A percentile compares a stretch with the other conserved stretches of the same genome.
phyloP scores from a whole-genome alignment of 2,888 invertebrate species.

The Dorcus hopei region DNA sequence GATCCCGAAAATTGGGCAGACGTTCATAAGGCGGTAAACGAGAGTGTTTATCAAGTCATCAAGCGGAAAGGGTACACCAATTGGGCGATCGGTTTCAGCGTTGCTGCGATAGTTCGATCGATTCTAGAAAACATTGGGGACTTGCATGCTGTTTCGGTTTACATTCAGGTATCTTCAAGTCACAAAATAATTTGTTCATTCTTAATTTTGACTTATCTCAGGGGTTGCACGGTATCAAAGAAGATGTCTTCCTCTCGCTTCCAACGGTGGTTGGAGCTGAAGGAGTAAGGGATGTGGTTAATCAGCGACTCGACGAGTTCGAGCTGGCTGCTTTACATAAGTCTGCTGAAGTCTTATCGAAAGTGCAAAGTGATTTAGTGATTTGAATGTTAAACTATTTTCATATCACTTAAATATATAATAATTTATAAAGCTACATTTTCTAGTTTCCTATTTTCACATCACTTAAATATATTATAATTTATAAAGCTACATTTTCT shows the following conservation, averaged over 20 bases:
- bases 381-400: too few relatives aligned
- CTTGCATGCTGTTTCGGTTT: slow-evolving; percentile 76
- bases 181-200: neutral
- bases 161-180: slow-evolving; percentile 59
- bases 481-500: too few relatives aligned
- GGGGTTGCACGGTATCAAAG: slow-evolving; percentile 76
- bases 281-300: slow-evolving; percentile 70
- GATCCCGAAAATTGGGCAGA: slow-evolving; percentile 79
- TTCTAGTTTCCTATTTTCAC: too few relatives aligned
- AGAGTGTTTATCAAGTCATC: slow-evolving; percentile 86
- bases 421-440: too few relatives aligned
- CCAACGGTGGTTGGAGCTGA: slow-evolving; percentile 74
- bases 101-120: slow-evolving; percentile 60
- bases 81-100: slow-evolving; percentile 85
- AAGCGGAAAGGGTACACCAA: slow-evolving; percentile 86
- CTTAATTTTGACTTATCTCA: slow-evolving; percentile 42
- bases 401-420: too few relatives aligned
- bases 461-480: too few relatives aligned
- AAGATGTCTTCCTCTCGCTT: slow-evolving; percentile 82
- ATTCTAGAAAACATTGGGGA: slow-evolving; percentile 62
- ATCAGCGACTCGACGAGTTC: slow-evolving; percentile 64
- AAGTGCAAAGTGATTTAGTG: slow-evolving; percentile 27
- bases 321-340: slow-evolving; percentile 62
- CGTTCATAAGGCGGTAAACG: slow-evolving; percentile 77
- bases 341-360: slow-evolving; percentile 54